Evolutionary conservation across 1,140 invertebrate species (phyloP).

Genomic region (Drosophila elegans): DNA sequence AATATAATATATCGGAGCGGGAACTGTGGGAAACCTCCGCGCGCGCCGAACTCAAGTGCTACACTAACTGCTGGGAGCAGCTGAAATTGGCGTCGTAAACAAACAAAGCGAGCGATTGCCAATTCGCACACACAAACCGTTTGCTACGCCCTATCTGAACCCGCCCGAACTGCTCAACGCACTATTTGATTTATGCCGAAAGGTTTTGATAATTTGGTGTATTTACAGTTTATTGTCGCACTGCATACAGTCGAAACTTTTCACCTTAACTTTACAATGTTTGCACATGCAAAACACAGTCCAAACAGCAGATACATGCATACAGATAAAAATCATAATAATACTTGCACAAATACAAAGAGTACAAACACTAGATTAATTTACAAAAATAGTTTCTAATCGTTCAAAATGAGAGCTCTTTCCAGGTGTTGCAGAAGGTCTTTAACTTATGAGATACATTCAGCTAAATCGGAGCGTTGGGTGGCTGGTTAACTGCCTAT

Average conservation of each 20-base stretch:
- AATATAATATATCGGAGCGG: slow-evolving; percentile 16
- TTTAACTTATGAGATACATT: slow-evolving; percentile 35
- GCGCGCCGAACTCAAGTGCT: slow-evolving; percentile 53
- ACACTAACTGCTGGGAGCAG: slow-evolving; percentile 43
- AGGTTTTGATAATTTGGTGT: slow-evolving; percentile 7
- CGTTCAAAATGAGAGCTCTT: slow-evolving; percentile 3
- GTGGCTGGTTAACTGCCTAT: slow-evolving; percentile 57
- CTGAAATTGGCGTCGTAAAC: slow-evolving; percentile 39
- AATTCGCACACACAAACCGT: slow-evolving; percentile 11
- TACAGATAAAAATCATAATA: slow-evolving; percentile 28
- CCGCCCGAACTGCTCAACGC: not conserved
- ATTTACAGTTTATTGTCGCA: slow-evolving; percentile 35
- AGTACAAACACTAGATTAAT: slow-evolving; percentile 1
- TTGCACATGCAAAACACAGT: slow-evolving; percentile 23
- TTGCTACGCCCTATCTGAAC: slow-evolving; percentile 15
- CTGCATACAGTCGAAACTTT: slow-evolving; percentile 19
- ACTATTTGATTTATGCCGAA: slow-evolving; percentile 1
- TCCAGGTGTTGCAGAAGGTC: slow-evolving; percentile 2
- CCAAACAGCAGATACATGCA: slow-evolving; percentile 8
- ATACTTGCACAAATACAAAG: slow-evolving; percentile 35
- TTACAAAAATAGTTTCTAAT: slow-evolving; percentile 27
- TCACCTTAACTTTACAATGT: slow-evolving; percentile 14
- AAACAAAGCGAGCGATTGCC: slow-evolving; percentile 33
- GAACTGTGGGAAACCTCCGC: slow-evolving; percentile 22
- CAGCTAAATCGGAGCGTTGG: not conserved